These are phyloP conservation scores for Cyclophora punctaria DNA, from an alignment of 2,888 invertebrate genomes.

Conservation along the genomic window DNA sequence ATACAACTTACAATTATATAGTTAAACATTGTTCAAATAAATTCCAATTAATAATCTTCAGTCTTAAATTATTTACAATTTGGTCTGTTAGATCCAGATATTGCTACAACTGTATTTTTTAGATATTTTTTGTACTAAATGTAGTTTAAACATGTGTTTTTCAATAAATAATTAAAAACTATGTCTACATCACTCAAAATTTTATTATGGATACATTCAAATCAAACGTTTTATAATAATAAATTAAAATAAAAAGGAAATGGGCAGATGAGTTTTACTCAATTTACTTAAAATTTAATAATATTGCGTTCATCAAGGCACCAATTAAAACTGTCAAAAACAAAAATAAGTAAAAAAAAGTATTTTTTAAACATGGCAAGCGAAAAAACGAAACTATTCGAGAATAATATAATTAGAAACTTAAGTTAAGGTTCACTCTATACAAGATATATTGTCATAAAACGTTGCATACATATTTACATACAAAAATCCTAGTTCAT, in stretches of 20 bases:
- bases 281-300: slow-evolving; percentile 28
- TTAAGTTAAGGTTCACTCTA: slow-evolving; percentile 22
- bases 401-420: slow-evolving; percentile 28
- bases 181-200: slow-evolving; percentile 32
- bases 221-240: slow-evolving; percentile 32
- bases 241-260: slow-evolving; percentile 58
- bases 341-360: slow-evolving; percentile 8
- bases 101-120: slow-evolving; percentile 9
- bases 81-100: slow-evolving; percentile 15
- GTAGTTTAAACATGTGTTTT: slow-evolving; percentile 17
- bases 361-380: slow-evolving; percentile 45
- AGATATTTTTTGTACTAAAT: slow-evolving; percentile 20
- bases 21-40: slow-evolving; percentile 33
- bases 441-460: slow-evolving; percentile 31
- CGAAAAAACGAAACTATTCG: slow-evolving; percentile 38
- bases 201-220: slow-evolving; percentile 34
- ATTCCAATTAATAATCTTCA: slow-evolving; percentile 39
- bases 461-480: slow-evolving; percentile 30
- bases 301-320: slow-evolving; percentile 19
- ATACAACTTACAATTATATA: slow-evolving; percentile 34
- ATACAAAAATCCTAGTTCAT: slow-evolving; percentile 22
- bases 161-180: slow-evolving; percentile 38
- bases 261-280: slow-evolving; percentile 66
- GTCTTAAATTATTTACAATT: slow-evolving; percentile 36
- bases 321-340: slow-evolving; percentile 16